Percentiles rank a stretch among this genome's conserved stretches.
These are phyloP conservation scores for Micromys minutus DNA, from an alignment of 2,113 vertebrate species.

Conservation along the genomic window DNA sequence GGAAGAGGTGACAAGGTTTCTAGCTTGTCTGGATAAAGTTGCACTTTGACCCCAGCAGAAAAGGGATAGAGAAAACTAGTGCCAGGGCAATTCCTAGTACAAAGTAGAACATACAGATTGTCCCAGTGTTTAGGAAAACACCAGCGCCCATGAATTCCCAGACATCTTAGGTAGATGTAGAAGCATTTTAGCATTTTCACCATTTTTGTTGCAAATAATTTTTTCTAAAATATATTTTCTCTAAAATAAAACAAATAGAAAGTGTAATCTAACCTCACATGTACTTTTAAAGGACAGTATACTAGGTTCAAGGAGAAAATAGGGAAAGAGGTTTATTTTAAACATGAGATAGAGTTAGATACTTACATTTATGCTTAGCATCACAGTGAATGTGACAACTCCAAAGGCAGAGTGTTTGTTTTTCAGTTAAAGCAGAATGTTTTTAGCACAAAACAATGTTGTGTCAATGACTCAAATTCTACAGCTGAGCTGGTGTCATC, in stretches of 20 bases:
- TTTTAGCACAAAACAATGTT: not conserved
- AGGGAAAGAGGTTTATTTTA: not conserved
- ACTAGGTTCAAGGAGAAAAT: slow-evolving; percentile 18
- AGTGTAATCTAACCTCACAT: not conserved
- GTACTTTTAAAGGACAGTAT: not conserved
- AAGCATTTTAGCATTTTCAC: not conserved
- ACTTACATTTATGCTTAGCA: not conserved
- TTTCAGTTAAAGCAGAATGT: no score
- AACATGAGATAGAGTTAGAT: not conserved
- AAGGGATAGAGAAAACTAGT: not conserved
- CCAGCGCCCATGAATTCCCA: not conserved
- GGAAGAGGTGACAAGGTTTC: no score
- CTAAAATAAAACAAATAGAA: slow-evolving; percentile 15
- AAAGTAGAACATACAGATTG: not conserved
- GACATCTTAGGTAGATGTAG: not conserved
- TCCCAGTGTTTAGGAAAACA: not conserved
- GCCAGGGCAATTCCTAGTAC: not conserved
- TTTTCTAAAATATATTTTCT: slow-evolving; percentile 34
- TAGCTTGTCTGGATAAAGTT: not conserved
- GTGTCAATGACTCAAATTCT: not conserved
- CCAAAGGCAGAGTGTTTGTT: not conserved
- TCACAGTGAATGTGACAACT: not conserved
- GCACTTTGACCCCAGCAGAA: slow-evolving; percentile 9
- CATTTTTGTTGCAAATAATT: not conserved
- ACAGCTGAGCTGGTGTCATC: not conserved